Evolutionary conservation across 2,888 invertebrate species (phyloP), one percentile per base, ranked within the genome.

Genomic region (Entomobrya proxima): DNA sequence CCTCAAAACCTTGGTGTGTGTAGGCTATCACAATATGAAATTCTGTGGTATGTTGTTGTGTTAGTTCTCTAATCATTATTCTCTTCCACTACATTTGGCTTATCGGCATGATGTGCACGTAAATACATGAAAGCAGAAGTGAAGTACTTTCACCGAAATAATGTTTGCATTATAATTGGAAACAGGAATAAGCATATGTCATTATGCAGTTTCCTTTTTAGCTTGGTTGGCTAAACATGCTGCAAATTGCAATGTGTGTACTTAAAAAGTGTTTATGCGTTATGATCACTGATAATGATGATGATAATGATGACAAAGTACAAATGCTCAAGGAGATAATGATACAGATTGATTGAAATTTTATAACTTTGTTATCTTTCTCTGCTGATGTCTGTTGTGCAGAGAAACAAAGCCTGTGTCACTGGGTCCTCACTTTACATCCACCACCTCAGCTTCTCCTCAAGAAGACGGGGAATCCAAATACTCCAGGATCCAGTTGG

Each of bases 401-500:
- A 89, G 89, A 64, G 88, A 86, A 50, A 86, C 86, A 37, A 87
- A 86, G 76, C 80, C 86, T 32, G 77, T 89, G 50, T 80, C 83
- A 27, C 24, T 87, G 27, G 89, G 83, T 61, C 52, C 79, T 15
- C 79, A 72, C 11, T 32, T 27, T 7, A 11, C 83, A 32, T 18
- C 52, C 35, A 21, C 64, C 18, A 18, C 24, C 21, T 58, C 72
- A 24, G 5, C 32, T 24, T 44, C 32, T 15, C 44, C 67, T 50
- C 61, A 61, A 35, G 74, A 79, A 24, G 79, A 75, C 13, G 93
- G 76, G 92, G 75, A 79, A 18, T 7, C 77, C 5, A n/a, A 37
- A n/a, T 75, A 61, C 21, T 72, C 84, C 0, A 27, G 78, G 27
- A 85, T 96, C 30, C 95, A 96, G 92, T 94, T 94, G 91, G 96